Evolutionary conservation across 2,888 invertebrate species (phyloP).

Genomic region (Eupsilia transversa): DNA sequence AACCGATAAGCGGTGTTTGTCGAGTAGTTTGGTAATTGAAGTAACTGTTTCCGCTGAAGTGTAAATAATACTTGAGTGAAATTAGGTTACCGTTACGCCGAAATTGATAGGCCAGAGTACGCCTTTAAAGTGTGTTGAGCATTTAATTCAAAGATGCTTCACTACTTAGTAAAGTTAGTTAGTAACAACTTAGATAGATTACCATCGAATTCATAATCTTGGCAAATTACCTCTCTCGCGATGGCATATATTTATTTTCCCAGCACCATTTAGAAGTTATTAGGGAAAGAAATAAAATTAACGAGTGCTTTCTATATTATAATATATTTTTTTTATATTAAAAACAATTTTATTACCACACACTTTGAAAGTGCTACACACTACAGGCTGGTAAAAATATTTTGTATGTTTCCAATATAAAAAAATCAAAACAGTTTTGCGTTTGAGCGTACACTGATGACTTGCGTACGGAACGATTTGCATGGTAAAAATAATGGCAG

Average conservation of each 20-base stretch:
- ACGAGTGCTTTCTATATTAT: not conserved
- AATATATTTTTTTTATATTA: too few species aligned
- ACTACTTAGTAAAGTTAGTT: too few species aligned
- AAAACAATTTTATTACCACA: too few species aligned
- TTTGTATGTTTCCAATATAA: not conserved
- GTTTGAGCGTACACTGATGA: constrained; percentile 52
- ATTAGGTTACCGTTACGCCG: constrained; percentile 6
- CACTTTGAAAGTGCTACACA: not conserved
- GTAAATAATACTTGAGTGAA: constrained; percentile 24
- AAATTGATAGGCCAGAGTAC: constrained; percentile 9
- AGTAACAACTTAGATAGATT: not conserved
- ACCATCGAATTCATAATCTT: not conserved
- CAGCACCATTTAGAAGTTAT: not conserved
- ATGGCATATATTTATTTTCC: not conserved
- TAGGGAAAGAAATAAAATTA: too few species aligned
- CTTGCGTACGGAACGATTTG: constrained; percentile 60
- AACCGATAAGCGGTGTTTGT: constrained; percentile 43
- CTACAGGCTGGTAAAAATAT: not conserved
- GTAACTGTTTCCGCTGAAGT: constrained; percentile 10
- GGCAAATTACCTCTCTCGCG: not conserved
- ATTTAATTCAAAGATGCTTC: too few species aligned
- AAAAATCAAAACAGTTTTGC: constrained; percentile 21
- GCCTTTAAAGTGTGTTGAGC: not conserved
- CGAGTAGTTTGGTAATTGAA: constrained; percentile 11
- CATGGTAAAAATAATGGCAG: constrained; percentile 62